Evolutionary conservation across 1,140 invertebrate species (phyloP), one percentile per base, ranked within the genome.

Genomic region (Lordiphosa clarofinis): DNA sequence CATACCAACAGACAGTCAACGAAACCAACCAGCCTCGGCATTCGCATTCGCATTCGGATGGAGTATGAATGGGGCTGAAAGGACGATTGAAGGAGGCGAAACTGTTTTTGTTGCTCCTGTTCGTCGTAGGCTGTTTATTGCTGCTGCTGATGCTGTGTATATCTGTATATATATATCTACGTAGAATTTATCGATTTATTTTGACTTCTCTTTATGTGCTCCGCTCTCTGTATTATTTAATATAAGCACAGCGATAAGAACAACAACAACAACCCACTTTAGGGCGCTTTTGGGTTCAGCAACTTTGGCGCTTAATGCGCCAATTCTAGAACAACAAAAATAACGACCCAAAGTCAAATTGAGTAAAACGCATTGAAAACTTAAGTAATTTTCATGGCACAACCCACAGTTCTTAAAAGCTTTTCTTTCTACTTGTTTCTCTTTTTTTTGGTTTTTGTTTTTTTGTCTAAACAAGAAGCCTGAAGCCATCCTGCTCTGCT

Each of bases 311-410:
- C 76, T 82, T 82, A 82, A 81, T 81, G 76, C 67, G 78, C 58
- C 63, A 81, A 81, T 82, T 82, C 79, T 82, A 58, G 31, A 46
- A 56, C 66, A 69, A 69, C 49, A 70, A 61, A 66, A 57, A 64
- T 67, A 68, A 69, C 78, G 76, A 81, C 76, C 72, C 56, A 72
- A 81, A 81, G 72, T 81, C 76, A 82, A 81, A 81, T 81, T 81
- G 75, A 76, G 61, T 81, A 84, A 76, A 81, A 76, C 78, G 78
- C 78, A 82, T 81, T 81, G 67, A 81, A 81, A 81, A 81, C 72
- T 84, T 82, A 76, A 81, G 76, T 82, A 69, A 84, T 81, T 81
- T 81, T 48, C 61, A 37, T 57, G 63, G 75, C 52, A 70, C 65
- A 56, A 66, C 50, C 44, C 66, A 69, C 65, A 70, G 56, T 70